Conservation (phyloP, 2,113 vertebrate species). For the Strigops habroptila region DNA sequence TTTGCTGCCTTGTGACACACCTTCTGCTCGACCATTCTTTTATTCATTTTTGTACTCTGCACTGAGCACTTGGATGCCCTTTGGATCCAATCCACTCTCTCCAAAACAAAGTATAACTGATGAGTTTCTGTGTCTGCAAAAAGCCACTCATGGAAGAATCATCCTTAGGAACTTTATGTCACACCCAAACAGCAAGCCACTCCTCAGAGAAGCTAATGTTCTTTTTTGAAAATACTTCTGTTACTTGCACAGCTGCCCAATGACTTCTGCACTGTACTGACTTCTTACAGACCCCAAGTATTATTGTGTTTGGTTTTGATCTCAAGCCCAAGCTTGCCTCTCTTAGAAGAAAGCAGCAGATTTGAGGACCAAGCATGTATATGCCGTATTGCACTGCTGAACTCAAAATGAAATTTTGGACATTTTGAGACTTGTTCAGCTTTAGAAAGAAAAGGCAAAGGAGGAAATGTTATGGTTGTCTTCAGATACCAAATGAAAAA, state of each 20-base stretch:
- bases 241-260: background rate
- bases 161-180: background rate
- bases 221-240: background rate
- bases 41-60: background rate
- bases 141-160: background rate
- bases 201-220: background rate
- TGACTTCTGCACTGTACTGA: background rate
- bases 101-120: background rate
- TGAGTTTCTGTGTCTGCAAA: background rate
- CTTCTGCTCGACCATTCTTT: background rate
- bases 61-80: background rate
- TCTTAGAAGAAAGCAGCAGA: background rate
- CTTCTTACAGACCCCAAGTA: background rate
- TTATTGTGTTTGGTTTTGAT: background rate
- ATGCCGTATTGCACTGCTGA: background rate
- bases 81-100: background rate
- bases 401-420: background rate
- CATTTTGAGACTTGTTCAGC: background rate
- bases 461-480: background rate
- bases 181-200: background rate
- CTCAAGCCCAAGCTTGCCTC: background rate
- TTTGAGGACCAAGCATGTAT: background rate
- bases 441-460: background rate
- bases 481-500: background rate
- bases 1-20: background rate